Evolutionary conservation across 37 sponge, comb jelly and placozoan genomes (phyloP).

Genomic region (Axinella damicornis): DNA sequence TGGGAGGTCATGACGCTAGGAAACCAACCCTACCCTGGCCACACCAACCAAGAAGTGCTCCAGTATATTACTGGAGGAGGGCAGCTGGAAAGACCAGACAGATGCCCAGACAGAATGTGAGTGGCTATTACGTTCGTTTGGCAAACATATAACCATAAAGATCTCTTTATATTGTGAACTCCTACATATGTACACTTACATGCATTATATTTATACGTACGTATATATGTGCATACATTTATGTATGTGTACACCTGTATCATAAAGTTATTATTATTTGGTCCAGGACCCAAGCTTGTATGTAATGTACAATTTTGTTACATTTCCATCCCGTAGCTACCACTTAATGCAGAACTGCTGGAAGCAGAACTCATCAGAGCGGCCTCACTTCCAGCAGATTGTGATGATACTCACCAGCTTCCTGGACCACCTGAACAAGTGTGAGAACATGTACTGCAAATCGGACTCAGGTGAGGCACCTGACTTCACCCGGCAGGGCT

Average conservation of each 20-base stretch:
- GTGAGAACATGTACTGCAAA: constrained; percentile 39
- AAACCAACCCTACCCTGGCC: constrained; percentile 88
- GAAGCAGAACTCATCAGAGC: constrained; percentile 52
- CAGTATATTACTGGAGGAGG: constrained; percentile 91
- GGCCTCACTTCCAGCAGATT: constrained; percentile 63
- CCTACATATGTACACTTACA: neutral
- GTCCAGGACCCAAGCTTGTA: too few species aligned
- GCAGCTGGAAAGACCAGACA: constrained; percentile 74
- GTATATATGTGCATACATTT: too few species aligned
- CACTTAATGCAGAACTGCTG: constrained; percentile 69
- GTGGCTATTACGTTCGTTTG: neutral
- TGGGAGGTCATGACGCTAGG: constrained; percentile 88
- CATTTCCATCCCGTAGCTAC: constrained; percentile 33
- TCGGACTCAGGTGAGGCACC: constrained; percentile 54
- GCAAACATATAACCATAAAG: neutral
- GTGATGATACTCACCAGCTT: constrained; percentile 21
- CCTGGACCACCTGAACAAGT: constrained; percentile 36
- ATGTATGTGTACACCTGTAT: too few species aligned
- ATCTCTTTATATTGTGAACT: neutral
- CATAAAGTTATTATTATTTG: too few species aligned
- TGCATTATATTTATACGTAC: neutral
- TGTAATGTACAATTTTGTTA: too few species aligned
- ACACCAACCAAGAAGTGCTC: constrained; percentile 84
- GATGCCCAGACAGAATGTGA: constrained; percentile 75
- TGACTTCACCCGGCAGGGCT: neutral